Base-by-base conservation (phyloP, 92 coral and sea anemone species). In the Umimayanthus chanpuru region DNA sequence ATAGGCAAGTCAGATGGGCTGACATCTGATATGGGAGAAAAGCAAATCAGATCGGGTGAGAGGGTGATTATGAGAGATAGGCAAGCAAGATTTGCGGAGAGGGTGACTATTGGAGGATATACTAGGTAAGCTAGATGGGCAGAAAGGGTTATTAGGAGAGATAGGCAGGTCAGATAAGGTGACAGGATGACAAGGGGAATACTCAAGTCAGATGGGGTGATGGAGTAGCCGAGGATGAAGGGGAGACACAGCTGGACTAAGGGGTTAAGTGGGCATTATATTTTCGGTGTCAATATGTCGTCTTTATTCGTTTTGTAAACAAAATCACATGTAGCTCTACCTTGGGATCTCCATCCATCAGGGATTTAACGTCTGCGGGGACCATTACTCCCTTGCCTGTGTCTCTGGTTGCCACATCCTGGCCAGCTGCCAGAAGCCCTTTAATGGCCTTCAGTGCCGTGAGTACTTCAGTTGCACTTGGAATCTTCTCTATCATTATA, bases 401-500 rank as follows among this genome's bases (percentile, higher is more conserved):
- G 6, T 85, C 89, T 55, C 14, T 67, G 5, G 91, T 80, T 28
- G 66, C 93, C 28, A 94, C 36, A 30, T 75, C 86, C 53, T 89
- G 38, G 6, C 78, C 81, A 72, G 86, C 91, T 32, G 81, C 53
- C 49, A 89, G 64, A 43, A 93, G 70, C 41, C 86, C 89, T 41
- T 88, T 56, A 6, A 94, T 64, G 39, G 95, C 96, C 66, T 88
- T 82, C 64, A 90, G 53, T 12, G 98, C 93, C 6, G 89, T 71
- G 21, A 76, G 58, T 38, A 92, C 25, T 73, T 97, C 99, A 28
- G 29, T 21, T 21, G 94, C 96, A 50, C 93, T 85, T 73, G 90
- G 76, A 53, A 95, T 14, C 65, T 91, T 95, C 71, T 97, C 99
- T 40, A 92, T 39, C 5, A 89, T 18, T 56, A 97, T 93, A 11